Evolutionary conservation across 1,140 invertebrate species (phyloP).

Genomic region (Euwallacea fornicatus): DNA sequence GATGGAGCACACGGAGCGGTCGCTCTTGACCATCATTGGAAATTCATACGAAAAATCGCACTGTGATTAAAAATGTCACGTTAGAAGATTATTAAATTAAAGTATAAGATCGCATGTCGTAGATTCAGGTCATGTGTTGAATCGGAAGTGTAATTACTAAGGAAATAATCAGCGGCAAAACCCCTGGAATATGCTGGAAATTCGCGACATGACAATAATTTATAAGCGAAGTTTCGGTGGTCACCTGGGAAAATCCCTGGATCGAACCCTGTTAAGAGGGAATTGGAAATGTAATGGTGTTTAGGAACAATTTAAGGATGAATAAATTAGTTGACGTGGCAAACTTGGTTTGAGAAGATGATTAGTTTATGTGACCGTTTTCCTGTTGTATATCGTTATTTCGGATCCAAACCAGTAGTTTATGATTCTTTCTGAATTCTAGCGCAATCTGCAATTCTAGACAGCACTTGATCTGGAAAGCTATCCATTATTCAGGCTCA

Average conservation of each 20-base stretch:
- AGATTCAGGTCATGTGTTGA: constrained; percentile 3
- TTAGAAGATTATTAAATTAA: constrained; percentile 10
- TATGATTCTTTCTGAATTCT: no score
- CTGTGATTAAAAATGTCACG: constrained; percentile 3
- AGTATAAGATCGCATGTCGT: constrained; percentile 7
- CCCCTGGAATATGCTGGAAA: neutral
- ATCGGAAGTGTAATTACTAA: constrained; percentile 5
- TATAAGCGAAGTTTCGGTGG: neutral
- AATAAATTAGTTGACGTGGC: neutral
- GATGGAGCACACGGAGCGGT: no score
- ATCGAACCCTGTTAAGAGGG: constrained; percentile 10
- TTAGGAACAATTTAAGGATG: neutral
- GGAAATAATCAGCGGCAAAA: neutral
- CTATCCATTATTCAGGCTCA: no score
- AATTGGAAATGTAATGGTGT: constrained; percentile 8
- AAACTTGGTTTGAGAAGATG: no score
- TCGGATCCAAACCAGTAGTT: no score
- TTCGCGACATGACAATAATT: constrained; percentile 12
- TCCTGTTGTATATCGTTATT: no score
- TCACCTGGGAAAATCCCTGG: neutral
- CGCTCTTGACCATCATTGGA: no score
- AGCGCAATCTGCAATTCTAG: no score
- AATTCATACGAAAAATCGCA: no score
- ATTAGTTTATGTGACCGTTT: no score
- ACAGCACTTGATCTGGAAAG: no score